A percentile compares a stretch with the other conserved stretches of the same genome.
Evolutionary conservation across 2,888 invertebrate species (phyloP).

Genomic region (Phengaris arion): DNA sequence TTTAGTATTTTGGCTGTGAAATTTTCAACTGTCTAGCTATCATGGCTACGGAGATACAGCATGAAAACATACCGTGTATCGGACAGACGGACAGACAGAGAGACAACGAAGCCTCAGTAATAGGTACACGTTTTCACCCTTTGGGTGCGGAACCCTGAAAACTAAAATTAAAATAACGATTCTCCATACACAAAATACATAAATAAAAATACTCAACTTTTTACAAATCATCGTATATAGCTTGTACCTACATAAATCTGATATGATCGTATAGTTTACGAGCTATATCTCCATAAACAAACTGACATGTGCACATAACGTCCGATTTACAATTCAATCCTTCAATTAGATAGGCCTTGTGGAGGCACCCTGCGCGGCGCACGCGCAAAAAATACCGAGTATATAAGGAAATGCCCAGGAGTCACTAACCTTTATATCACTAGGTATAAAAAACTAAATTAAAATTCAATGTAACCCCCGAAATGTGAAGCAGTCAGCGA

Average conservation of each 20-base stretch:
- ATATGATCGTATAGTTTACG: slow-evolving; percentile 19
- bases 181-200: not conserved
- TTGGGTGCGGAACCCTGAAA: too few species aligned
- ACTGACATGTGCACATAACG: slow-evolving; percentile 38
- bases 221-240: not conserved
- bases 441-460: too few species aligned
- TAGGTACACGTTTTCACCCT: too few species aligned
- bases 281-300: slow-evolving; percentile 24
- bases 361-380: slow-evolving; percentile 50
- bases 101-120: too few species aligned
- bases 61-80: too few species aligned
- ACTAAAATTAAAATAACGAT: not conserved
- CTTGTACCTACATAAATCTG: slow-evolving; percentile 8
- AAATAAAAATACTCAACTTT: not conserved
- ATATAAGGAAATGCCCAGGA: slow-evolving; percentile 34
- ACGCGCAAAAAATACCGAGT: slow-evolving; percentile 48
- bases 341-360: slow-evolving; percentile 48
- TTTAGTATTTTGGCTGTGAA: too few species aligned
- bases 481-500: too few species aligned
- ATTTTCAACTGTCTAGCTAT: too few species aligned
- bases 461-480: too few species aligned
- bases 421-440: not conserved
- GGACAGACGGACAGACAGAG: too few species aligned
- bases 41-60: too few species aligned
- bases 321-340: slow-evolving; percentile 56